These are phyloP conservation scores for Pachycephus smyrnensis DNA, from an alignment of 2,888 invertebrate genomes.

Conservation along the genomic window DNA sequence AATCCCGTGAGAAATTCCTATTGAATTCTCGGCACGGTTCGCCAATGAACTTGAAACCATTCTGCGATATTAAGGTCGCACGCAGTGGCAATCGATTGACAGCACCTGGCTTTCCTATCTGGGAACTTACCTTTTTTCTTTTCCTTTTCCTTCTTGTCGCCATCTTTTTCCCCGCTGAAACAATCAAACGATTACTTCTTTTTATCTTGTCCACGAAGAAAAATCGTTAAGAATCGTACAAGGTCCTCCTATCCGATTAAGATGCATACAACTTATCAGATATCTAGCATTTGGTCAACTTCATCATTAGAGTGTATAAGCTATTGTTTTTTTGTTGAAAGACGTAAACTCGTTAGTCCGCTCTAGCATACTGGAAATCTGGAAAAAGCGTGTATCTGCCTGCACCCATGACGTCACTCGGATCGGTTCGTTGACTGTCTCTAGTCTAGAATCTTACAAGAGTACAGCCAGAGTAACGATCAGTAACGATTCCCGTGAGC, in stretches of 20 bases:
- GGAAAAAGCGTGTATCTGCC: not conserved
- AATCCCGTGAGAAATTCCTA: not conserved
- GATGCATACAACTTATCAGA: not conserved
- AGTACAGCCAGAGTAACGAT: not conserved
- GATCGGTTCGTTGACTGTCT: constrained; percentile 6
- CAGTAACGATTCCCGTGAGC: not conserved
- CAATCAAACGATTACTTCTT: not conserved
- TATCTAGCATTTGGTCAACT: not conserved
- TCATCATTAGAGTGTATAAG: not conserved
- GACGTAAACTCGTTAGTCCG: not conserved
- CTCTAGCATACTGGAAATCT: not conserved
- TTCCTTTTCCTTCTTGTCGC: constrained; percentile 57
- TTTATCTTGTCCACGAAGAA: not conserved
- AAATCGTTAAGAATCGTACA: not conserved
- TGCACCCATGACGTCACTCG: not conserved
- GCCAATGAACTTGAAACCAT: not conserved
- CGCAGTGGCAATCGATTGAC: not conserved
- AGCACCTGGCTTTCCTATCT: not conserved
- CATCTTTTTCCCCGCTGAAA: constrained; percentile 58
- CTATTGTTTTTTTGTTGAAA: not conserved
- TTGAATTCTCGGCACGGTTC: not conserved
- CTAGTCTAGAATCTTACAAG: not conserved
- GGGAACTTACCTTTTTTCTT: constrained; percentile 57
- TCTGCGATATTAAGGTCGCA: not conserved
- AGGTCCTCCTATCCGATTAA: not conserved